Evolutionary conservation across 2,888 invertebrate genomes (phyloP), one percentile per base, ranked within the genome.

Genomic region (Celastrina argiolus): DNA sequence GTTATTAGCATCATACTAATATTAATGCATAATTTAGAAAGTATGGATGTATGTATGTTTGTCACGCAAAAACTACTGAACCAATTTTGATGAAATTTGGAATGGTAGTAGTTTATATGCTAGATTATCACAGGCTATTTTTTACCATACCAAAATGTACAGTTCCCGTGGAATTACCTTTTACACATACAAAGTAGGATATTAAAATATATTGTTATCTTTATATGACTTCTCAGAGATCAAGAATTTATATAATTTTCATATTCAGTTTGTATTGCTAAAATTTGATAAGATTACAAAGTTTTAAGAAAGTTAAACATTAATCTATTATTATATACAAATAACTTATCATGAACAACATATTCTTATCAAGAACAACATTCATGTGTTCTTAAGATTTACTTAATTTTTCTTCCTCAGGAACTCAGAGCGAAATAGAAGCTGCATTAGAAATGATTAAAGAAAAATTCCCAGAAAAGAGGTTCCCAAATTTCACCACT

Each of bases 361-460:
- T n/a, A n/a, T n/a, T n/a, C n/a, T 28, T 6, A 31, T 58, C n/a
- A 31, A 61, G 16, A 41, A 7, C 8, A 16, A 63, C n/a, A n/a
- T n/a, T 63, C 10, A 31, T 59, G 51, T 26, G 18, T 26, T 31
- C 16, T 26, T n/a, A 6, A 61, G 28, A 59, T 36, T 56, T 51
- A 31, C 41, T 61, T 51, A 7, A n/a, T 56, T 63, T 51, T 59
- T 31, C 1, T 39, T 39, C 68, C 69, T 66, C 66, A 94, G 96
- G 97, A 74, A 93, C 94, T 61, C 94, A 95, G 74, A 92, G 88
- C 73, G 96, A 96, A 81, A 96, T 98, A 73, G 95, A 95, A 74
- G 93, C 93, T 72, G 98, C 98, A 41, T 88, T 98, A 83, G 94
- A 94, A 75, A 93, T 97, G 92, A 97, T 99, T 73, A 93, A 96